Base-by-base conservation (phyloP, 2,888 invertebrate genomes). In the Shargacucullia verbasci region DNA sequence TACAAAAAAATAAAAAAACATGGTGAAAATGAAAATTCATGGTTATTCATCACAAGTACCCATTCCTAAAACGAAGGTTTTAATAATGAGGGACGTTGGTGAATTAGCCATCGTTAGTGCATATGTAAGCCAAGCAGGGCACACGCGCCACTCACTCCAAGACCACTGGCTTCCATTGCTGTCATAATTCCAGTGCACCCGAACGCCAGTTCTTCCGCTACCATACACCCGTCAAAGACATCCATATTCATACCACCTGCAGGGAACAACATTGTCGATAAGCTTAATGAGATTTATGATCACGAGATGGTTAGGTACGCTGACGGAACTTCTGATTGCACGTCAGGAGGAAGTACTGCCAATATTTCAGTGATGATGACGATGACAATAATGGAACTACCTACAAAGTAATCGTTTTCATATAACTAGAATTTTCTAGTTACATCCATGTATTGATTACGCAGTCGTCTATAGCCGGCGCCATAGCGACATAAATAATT, bases 181-280 rank as follows among this genome's bases (percentile, higher is more conserved):
- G 99, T 98, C 95, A 96, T 96, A 70, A 98, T 96, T 65, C 98
- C 99, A 52, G 98, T 97, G 86, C 99, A 99, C 20, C 98, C 99
- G 91, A 97, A 99, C 39, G 97, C 97, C 50, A 99, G 85, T 87
- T 98, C 98, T 90, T 99, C 99, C 31, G 97, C 96, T 49, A 99
- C 95, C 71, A 99, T 84, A 85, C 98, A 97, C 25, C 95, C 95
- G 74, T 98, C 97, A 88, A 97, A 95, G 52, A 96, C 95, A 70
- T 96, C 95, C 85, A 97, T 89, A 56, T 96, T 96, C 83, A 97
- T 90, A 56, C 98, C 98, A 92, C 98, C 97, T 97, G 88, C 62
- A 80, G 73, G 79, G 76, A 76, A 65, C 56, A 68, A 52, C 41
- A 70, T 54, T 37, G 20, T 44, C 41, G 25, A 44, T 67, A 35